Conservation (phyloP, 2,113 vertebrate genomes). For the Cranoglanis bouderius region DNA sequence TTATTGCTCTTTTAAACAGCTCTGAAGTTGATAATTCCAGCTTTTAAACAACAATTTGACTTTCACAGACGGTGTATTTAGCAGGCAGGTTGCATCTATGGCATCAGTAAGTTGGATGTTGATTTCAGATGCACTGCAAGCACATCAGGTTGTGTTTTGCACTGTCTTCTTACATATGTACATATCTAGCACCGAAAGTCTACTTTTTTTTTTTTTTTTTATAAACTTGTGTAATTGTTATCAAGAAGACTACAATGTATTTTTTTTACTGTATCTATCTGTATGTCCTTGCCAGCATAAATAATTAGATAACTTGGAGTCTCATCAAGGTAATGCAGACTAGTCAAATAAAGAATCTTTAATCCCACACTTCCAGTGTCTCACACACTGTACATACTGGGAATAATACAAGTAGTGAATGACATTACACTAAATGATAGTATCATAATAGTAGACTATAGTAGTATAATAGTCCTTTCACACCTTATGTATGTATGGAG, state of each 20-base stretch:
- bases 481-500: background rate
- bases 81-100: background rate
- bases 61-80: background rate
- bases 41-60: background rate
- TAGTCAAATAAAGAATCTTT: background rate
- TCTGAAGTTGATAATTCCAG: background rate
- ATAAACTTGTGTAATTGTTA: background rate
- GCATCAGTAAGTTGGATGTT: background rate
- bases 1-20: background rate
- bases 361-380: background rate
- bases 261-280: too few relatives aligned
- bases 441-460: too few relatives aligned
- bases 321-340: background rate
- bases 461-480: background rate
- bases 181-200: background rate
- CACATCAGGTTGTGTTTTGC: background rate
- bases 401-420: background rate
- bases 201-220: background rate
- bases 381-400: background rate
- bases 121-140: background rate
- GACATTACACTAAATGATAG: constrained; percentile 5
- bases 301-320: background rate
- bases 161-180: background rate
- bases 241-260: background rate
- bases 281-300: background rate